Conservation (phyloP, 2,888 invertebrate genomes). For the Salticus scenicus region DNA sequence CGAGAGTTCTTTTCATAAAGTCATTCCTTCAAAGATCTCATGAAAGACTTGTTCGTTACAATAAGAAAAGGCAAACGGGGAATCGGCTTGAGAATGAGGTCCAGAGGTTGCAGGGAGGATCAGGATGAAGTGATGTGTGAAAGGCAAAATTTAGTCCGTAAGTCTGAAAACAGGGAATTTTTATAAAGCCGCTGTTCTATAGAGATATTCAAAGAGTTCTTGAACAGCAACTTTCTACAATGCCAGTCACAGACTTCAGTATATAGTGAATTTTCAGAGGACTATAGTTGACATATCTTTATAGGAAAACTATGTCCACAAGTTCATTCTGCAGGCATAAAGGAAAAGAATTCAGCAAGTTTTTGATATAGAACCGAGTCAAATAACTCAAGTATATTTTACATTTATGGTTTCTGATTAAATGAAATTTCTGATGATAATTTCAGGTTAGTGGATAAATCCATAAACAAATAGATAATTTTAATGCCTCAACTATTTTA, state of each 20-base stretch:
- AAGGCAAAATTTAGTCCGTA: conserved; percentile 52
- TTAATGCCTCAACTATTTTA: too few relatives aligned
- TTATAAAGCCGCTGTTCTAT: neutral
- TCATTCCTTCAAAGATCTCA: neutral
- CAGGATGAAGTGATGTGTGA: conserved; percentile 40
- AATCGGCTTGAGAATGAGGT: conserved; percentile 7
- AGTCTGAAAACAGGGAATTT: conserved; percentile 35
- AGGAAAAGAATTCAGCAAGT: neutral
- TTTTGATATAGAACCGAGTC: too few relatives aligned
- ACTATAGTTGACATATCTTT: neutral
- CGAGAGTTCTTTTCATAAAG: conserved; percentile 12
- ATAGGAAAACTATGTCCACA: neutral
- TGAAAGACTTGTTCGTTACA: neutral
- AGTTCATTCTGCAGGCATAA: neutral
- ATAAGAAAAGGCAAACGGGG: neutral
- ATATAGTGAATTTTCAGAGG: neutral
- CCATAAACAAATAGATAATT: too few relatives aligned
- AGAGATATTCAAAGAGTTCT: neutral
- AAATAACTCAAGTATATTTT: too few relatives aligned
- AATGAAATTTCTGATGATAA: too few relatives aligned
- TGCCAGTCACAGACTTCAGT: neutral
- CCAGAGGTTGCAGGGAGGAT: conserved; percentile 23
- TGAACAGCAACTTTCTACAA: neutral
- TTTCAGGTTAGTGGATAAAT: too few relatives aligned
- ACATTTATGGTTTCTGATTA: too few relatives aligned